Conservation (phyloP, 2,888 invertebrate species). For the Ectemnius continuus region DNA sequence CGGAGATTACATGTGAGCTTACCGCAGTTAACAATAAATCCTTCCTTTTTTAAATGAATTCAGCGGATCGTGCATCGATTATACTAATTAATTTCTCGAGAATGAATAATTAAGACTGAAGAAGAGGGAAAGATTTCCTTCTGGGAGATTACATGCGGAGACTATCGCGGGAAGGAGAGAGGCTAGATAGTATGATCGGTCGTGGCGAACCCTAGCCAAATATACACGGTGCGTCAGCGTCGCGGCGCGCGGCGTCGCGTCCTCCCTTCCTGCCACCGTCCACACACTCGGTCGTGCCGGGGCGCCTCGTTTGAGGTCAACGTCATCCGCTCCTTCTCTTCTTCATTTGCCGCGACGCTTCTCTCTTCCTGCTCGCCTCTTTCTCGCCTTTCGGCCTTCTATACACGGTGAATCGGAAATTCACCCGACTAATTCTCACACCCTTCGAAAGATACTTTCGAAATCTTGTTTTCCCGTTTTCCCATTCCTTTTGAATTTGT, state of each 20-base stretch:
- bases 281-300: constrained; percentile 58
- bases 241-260: constrained; percentile 76
- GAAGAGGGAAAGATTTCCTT: too few relatives aligned
- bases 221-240: constrained; percentile 78
- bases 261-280: constrained; percentile 62
- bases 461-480: too few relatives aligned
- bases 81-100: too few relatives aligned
- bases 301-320: constrained; percentile 75
- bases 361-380: constrained; percentile 49
- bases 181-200: constrained; percentile 56
- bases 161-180: constrained; percentile 52
- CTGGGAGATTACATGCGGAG: constrained; percentile 39
- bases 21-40: too few relatives aligned
- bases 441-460: too few relatives aligned
- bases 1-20: too few relatives aligned
- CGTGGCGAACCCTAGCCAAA: constrained; percentile 71
- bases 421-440: too few relatives aligned
- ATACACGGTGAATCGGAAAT: background rate
- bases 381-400: constrained; percentile 37
- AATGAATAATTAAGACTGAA: too few relatives aligned
- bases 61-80: too few relatives aligned
- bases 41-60: too few relatives aligned
- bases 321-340: constrained; percentile 68
- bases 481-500: too few relatives aligned
- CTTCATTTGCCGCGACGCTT: constrained; percentile 16